phyloP scores from a whole-genome alignment of 2,888 invertebrate genomes.

The Phalera bucephala region DNA sequence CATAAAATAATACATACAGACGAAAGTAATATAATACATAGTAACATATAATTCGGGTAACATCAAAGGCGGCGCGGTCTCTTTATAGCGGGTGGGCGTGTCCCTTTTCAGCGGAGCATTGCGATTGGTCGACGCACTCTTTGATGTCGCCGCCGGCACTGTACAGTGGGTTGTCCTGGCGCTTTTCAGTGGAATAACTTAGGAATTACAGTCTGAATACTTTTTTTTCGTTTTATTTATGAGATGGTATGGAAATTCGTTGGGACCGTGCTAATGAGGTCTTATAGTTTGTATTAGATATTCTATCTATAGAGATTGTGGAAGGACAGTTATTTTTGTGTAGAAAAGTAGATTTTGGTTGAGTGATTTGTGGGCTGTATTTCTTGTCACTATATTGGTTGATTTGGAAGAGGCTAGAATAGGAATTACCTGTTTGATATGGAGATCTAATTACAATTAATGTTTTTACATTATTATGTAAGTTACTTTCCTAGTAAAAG shows the following conservation, averaged over 20 bases:
- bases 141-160: conserved; percentile 60
- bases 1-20: conserved; percentile 15
- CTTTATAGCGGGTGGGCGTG: conserved; percentile 79
- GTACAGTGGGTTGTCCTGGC: conserved; percentile 57
- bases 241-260: conserved; percentile 23
- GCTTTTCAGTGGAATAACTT: conserved; percentile 64
- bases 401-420: too few relatives aligned
- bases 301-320: too few relatives aligned
- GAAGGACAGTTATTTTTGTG: too few relatives aligned
- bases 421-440: too few relatives aligned
- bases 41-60: conserved; percentile 35
- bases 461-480: too few relatives aligned
- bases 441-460: too few relatives aligned
- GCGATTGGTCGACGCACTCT: conserved; percentile 54
- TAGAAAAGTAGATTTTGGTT: too few relatives aligned
- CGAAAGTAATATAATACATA: conserved; percentile 7
- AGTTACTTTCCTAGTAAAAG: too few relatives aligned
- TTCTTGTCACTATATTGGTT: too few relatives aligned
- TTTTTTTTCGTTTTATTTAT: conserved; percentile 42
- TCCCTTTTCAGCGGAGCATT: conserved; percentile 66
- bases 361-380: too few relatives aligned
- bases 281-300: too few relatives aligned
- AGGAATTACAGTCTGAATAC: conserved; percentile 34
- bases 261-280: conserved; percentile 18
- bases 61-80: conserved; percentile 54